Conservation (phyloP, 2,797 vertebrate genomes). For the Squalus acanthias region DNA sequence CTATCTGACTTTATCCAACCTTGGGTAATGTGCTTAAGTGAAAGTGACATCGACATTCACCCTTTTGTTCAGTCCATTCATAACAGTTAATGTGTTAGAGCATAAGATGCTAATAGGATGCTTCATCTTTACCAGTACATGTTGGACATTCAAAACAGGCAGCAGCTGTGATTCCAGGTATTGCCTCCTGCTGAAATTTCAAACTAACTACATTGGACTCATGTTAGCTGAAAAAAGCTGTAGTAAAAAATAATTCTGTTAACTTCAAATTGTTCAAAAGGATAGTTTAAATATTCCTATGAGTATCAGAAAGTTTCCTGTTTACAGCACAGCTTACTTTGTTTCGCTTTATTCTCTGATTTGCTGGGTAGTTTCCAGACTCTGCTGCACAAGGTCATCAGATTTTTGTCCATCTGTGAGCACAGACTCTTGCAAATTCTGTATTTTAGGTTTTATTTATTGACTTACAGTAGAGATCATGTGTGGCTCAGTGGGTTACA, state of each 20-base stretch:
- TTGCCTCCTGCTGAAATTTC: neutral
- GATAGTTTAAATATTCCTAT: neutral
- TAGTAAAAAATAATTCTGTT: neutral
- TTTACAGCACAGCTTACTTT: neutral
- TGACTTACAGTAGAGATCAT: neutral
- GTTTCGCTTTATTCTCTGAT: neutral
- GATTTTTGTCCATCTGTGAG: neutral
- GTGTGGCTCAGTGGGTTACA: neutral
- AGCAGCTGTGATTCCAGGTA: neutral
- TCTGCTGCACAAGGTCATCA: neutral
- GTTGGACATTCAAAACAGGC: neutral
- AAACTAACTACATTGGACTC: neutral
- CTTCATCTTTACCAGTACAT: neutral
- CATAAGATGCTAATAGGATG: neutral
- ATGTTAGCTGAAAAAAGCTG: neutral
- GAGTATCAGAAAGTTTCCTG: neutral
- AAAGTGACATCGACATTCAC: constrained; percentile 1
- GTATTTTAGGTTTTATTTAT: neutral
- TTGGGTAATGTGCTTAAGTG: neutral
- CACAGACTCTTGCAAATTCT: neutral
- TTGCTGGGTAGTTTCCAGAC: neutral
- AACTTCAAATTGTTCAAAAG: neutral
- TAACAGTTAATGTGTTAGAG: neutral
- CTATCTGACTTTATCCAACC: neutral
- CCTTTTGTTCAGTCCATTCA: constrained; percentile 21